These are phyloP conservation scores for Tenthredo amoena DNA, from an alignment of 2,888 invertebrate species.

Conservation along the genomic window DNA sequence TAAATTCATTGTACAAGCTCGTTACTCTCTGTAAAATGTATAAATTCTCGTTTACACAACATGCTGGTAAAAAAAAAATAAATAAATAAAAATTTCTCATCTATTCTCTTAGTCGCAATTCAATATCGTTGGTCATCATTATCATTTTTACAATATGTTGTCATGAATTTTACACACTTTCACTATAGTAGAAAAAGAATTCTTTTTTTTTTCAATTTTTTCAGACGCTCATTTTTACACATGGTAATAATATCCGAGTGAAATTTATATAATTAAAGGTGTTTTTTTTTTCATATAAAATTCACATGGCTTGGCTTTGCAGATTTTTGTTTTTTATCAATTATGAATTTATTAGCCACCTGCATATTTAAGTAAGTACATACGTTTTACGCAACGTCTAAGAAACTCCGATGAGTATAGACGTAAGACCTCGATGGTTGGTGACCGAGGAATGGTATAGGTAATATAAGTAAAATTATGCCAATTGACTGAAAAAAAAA, in stretches of 20 bases:
- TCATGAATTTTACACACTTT: background rate
- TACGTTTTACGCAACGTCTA: background rate
- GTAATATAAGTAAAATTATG: background rate
- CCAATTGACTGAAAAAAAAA: background rate
- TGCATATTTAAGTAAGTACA: slow-evolving; percentile 4
- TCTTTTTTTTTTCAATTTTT: background rate
- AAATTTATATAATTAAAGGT: too few relatives aligned
- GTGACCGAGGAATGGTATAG: background rate
- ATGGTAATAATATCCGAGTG: background rate
- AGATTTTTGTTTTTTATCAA: background rate
- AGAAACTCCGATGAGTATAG: background rate
- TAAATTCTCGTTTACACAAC: background rate
- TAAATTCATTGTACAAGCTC: slow-evolving; percentile 5
- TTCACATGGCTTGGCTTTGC: background rate
- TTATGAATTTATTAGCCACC: background rate
- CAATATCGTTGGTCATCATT: background rate
- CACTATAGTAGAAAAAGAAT: background rate
- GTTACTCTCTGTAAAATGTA: slow-evolving; percentile 7
- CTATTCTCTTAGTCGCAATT: background rate
- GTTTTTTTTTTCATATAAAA: background rate
- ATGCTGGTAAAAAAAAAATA: background rate
- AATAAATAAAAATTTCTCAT: background rate
- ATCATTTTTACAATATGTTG: background rate
- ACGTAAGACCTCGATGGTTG: background rate
- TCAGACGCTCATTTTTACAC: background rate